Base-by-base conservation (phyloP, 2,888 invertebrate species). In the Xestia ashworthii region DNA sequence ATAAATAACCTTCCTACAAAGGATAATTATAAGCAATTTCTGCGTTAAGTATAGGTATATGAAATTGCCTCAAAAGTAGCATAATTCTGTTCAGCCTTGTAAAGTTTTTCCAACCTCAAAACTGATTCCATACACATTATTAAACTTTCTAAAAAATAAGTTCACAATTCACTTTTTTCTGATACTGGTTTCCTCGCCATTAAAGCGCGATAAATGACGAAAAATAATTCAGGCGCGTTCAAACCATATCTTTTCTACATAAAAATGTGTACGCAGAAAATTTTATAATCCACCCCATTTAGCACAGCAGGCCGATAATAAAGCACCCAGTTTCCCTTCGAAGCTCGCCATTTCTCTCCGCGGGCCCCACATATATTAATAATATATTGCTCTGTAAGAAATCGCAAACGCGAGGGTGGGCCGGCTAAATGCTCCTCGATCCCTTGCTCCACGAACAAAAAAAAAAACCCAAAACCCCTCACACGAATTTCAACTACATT, bases 351-450 rank as follows among this genome's bases (percentile, higher is more conserved):
- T 94, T 93, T 94, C 93, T 92, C 93, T 93, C 92, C 85, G 88
- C 87, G 88, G 91, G 91, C 95, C 93, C 93, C 90, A 90, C 92
- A 93, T 92, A 93, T 94, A 95, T 95, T 95, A 95, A 95, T 96
- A 96, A 95, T 95, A 95, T 94, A 96, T 95, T 92, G 93, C 93
- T 90, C 93, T 94, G 95, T 95, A 96, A 96, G 96, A 96, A 96
- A 96, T 95, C 95, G 95, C 94, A 89, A 89, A 69, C 79, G 92
- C 91, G 94, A 92, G 95, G 95, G 95, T 92, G 95, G 95, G 89
- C 85, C 89, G 90, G 93, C 93, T 94, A 93, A 95, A 95, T 93
- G 93, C 91, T 93, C 91, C 92, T 90, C 93, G 92, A 92, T 92
- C 95, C 95, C 95, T 95, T 92, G 93, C 89, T 89, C 88, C 83